Evolutionary conservation across 1,140 invertebrate genomes (phyloP).

Genomic region (Caenorhabditis inopinata): DNA sequence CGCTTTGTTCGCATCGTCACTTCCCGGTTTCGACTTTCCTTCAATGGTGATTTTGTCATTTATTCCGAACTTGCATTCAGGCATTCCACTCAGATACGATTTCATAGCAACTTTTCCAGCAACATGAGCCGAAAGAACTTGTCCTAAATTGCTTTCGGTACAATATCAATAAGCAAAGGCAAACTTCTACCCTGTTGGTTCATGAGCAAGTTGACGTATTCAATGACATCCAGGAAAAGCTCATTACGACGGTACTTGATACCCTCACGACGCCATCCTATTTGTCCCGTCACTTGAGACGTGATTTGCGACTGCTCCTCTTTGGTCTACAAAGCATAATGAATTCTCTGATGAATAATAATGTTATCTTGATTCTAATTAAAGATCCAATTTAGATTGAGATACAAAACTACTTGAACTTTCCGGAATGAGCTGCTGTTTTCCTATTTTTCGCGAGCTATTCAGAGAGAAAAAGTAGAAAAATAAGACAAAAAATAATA

Average conservation of each 20-base stretch:
- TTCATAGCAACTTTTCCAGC: constrained; percentile 99
- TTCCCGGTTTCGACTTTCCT: constrained; percentile 79
- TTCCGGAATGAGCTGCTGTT: too few relatives aligned
- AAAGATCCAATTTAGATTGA: too few relatives aligned
- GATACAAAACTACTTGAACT: too few relatives aligned
- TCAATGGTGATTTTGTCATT: constrained; percentile 99
- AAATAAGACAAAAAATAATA: constrained; percentile 11
- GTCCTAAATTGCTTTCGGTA: constrained; percentile 72
- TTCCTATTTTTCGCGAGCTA: too few relatives aligned
- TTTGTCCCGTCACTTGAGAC: constrained; percentile 93
- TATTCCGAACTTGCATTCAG: constrained; percentile 99
- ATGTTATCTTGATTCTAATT: neutral
- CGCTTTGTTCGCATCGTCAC: constrained; percentile 79
- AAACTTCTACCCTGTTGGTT: constrained; percentile 83
- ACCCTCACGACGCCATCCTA: constrained; percentile 98
- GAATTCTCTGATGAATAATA: neutral
- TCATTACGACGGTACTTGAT: constrained; percentile 99
- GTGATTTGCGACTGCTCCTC: constrained; percentile 99
- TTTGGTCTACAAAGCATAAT: constrained; percentile 76
- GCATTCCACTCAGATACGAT: constrained; percentile 98
- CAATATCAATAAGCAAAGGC: neutral
- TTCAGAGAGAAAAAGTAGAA: neutral
- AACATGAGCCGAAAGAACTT: constrained; percentile 97
- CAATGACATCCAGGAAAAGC: constrained; percentile 95
- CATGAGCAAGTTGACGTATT: constrained; percentile 98